These are phyloP conservation scores for Rhagium mordax DNA, from an alignment of 2,888 invertebrate species.

Conservation along the genomic window DNA sequence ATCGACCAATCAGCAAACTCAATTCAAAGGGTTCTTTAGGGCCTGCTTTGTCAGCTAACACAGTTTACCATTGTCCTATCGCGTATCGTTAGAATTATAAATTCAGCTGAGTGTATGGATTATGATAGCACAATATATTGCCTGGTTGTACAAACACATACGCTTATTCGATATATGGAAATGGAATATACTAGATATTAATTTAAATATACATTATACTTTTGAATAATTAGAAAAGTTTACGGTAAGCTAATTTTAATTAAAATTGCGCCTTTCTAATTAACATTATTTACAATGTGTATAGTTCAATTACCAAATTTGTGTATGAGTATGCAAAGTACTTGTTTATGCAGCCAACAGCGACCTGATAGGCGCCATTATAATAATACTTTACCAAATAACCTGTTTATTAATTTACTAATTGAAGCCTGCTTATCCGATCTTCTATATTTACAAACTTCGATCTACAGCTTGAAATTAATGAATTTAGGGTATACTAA, in stretches of 20 bases:
- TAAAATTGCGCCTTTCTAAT: not conserved
- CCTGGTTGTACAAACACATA: slow-evolving; percentile 3
- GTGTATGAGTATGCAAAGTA: not conserved
- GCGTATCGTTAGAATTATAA: slow-evolving; percentile 47
- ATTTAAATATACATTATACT: not conserved
- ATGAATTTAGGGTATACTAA: too few species aligned
- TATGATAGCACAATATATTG: slow-evolving; percentile 21
- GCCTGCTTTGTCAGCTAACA: slow-evolving; percentile 62
- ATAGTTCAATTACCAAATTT: not conserved
- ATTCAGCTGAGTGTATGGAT: slow-evolving; percentile 25
- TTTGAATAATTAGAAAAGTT: not conserved
- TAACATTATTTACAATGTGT: not conserved
- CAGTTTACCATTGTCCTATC: slow-evolving; percentile 62
- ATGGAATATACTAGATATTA: too few species aligned
- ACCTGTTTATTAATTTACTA: too few species aligned
- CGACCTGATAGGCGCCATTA: not conserved
- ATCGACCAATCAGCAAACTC: slow-evolving; percentile 64
- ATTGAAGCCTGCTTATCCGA: too few species aligned
- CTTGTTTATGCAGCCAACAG: not conserved
- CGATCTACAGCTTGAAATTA: too few species aligned
- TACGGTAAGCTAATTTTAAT: not conserved
- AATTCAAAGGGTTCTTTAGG: slow-evolving; percentile 62
- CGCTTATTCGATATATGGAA: slow-evolving; percentile 1
- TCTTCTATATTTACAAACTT: too few species aligned
- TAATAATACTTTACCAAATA: not conserved